A percentile compares a stretch with the other conserved stretches of the same genome.
These are phyloP conservation scores for Otis tarda DNA, from an alignment of 2,113 vertebrate species.

Conservation along the genomic window DNA sequence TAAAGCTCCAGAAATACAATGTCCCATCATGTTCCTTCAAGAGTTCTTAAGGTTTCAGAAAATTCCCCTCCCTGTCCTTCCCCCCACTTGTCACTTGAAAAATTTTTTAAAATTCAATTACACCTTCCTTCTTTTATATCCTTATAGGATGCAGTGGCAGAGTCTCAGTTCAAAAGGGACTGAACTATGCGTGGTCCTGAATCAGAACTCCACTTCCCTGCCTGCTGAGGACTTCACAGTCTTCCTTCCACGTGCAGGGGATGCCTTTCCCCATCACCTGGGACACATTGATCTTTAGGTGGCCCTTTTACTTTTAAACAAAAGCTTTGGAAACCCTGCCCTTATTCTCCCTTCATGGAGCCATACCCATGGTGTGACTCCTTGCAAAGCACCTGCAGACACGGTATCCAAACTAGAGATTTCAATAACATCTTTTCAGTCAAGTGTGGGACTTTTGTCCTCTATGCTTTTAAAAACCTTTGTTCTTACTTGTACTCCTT, in stretches of 20 bases:
- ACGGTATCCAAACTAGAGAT: neutral
- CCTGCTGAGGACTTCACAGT: neutral
- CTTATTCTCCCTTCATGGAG: neutral
- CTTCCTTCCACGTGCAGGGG: neutral
- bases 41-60: neutral
- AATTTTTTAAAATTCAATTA: neutral
- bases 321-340: neutral
- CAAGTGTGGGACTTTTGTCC: neutral
- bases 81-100: neutral
- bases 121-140: neutral
- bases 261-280: neutral
- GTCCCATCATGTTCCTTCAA: neutral
- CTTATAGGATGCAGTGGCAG: neutral
- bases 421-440: accelerated
- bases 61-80: neutral
- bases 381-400: neutral
- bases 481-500: neutral
- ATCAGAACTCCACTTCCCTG: neutral
- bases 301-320: neutral
- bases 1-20: neutral
- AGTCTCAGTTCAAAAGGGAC: neutral
- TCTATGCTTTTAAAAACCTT: neutral
- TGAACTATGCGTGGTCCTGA: neutral
- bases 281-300: neutral
- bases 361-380: neutral